Base-by-base conservation (phyloP, 2,113 vertebrate genomes). In the Fregata magnificens region DNA sequence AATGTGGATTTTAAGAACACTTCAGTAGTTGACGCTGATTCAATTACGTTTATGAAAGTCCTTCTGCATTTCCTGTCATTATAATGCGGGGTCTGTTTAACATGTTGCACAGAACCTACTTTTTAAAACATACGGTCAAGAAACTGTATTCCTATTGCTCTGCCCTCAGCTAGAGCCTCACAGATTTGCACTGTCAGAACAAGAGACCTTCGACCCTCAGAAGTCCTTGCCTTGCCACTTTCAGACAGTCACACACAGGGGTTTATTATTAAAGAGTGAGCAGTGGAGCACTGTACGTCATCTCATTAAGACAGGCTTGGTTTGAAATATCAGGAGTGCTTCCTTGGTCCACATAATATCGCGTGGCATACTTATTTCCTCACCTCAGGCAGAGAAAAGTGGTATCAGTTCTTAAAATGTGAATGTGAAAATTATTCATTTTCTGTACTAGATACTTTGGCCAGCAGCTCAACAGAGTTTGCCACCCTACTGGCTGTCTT, bases 301-400 rank as follows among this genome's bases (percentile, higher is more conserved):
- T 34, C 45, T 53, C 40, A 67, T 61, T 89, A 84, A 40, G 32
- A 66, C 42, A 88, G 38, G 52, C 18, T 67, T 59, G 28, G 29
- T 49, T 32, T 63, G 47, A 87, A 91, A 19, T 42, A 87, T 5
- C 50, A 90, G 18, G 9, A 93, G 32, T 34, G 62, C 47, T 72
- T 69, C 82, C n/a, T n/a, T 65, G 52, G 82, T 84, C 34, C 34
- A 47, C 7, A 4, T 40, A 71, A 14, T 16, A 55, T 67, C 0
- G 0, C 0, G 0, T 36, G 10, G 58, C 58, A 52, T 17, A n/a
- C 0, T 0, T 56, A 82, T 52, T 76, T 85, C 44, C 38, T 93
- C 49, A 71, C 16, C 61, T 89, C 32, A 74, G 44, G 52, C 28
- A 90, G 16, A 74, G 45, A 42, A 44, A 90, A 84, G 55, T 28